Evolutionary conservation across 2,888 invertebrate genomes (phyloP).

Genomic region (Clusia tigrina): DNA sequence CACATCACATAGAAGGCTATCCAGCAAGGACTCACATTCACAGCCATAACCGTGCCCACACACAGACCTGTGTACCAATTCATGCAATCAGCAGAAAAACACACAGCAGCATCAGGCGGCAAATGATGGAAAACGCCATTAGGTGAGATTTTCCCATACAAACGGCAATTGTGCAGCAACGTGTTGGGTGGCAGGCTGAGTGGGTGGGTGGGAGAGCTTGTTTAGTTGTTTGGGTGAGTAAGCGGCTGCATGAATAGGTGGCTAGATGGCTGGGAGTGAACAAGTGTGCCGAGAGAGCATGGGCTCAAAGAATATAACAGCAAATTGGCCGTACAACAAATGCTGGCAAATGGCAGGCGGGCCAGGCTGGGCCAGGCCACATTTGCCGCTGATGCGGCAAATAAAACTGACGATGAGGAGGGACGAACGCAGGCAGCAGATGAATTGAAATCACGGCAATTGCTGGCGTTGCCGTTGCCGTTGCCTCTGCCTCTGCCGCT

Average conservation of each 20-base stretch:
- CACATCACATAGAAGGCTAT: slow-evolving; percentile 19
- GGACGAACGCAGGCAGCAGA: slow-evolving; percentile 47
- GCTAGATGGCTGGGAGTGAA: slow-evolving; percentile 18
- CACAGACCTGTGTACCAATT: slow-evolving; percentile 11
- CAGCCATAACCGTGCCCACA: slow-evolving; percentile 10
- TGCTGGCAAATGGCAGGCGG: slow-evolving; percentile 49
- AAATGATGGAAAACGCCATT: slow-evolving; percentile 62
- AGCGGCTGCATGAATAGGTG: slow-evolving; percentile 6
- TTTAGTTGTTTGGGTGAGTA: no score
- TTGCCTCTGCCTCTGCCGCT: slow-evolving; percentile 18
- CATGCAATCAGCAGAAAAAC: slow-evolving; percentile 15
- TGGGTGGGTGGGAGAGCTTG: neutral
- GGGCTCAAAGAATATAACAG: slow-evolving; percentile 42
- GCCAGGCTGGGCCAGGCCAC: no score
- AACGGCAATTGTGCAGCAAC: slow-evolving; percentile 55
- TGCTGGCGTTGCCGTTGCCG: slow-evolving; percentile 35
- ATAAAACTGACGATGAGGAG: slow-evolving; percentile 39
- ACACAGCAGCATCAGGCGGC: slow-evolving; percentile 56
- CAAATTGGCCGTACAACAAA: slow-evolving; percentile 48
- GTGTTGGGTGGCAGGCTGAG: neutral
- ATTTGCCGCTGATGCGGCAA: slow-evolving; percentile 51
- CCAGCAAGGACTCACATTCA: slow-evolving; percentile 2
- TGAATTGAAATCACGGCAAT: slow-evolving; percentile 61
- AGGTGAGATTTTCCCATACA: slow-evolving; percentile 61
- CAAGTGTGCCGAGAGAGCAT: neutral